These are phyloP conservation scores for Zaprionus kolodkinae DNA, from an alignment of 1,140 invertebrate genomes.

Conservation along the genomic window DNA sequence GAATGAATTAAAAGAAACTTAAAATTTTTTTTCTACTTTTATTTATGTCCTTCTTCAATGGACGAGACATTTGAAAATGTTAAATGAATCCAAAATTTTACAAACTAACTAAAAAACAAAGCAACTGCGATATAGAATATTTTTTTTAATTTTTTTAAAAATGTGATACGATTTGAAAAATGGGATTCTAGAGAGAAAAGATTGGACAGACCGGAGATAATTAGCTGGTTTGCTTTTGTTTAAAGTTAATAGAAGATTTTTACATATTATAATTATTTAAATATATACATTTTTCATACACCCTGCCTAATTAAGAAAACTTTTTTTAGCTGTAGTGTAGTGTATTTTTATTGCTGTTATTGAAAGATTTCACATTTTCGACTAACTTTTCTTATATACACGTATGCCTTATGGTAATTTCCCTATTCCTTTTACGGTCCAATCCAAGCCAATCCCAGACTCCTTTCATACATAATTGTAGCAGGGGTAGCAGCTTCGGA, in stretches of 20 bases:
- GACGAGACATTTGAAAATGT: not conserved
- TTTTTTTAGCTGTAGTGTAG: too few relatives aligned
- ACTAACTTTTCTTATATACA: too few relatives aligned
- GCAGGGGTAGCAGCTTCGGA: slow-evolving; percentile 9
- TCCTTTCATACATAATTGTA: slow-evolving; percentile 7
- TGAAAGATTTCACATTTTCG: not conserved
- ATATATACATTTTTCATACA: too few relatives aligned
- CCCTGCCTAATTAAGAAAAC: too few relatives aligned
- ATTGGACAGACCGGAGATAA: too few relatives aligned
- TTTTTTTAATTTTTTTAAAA: too few relatives aligned
- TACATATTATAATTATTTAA: too few relatives aligned
- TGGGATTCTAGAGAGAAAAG: too few relatives aligned
- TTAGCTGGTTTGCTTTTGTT: too few relatives aligned
- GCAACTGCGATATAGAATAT: not conserved
- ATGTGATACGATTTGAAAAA: not conserved
- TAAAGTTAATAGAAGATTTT: too few relatives aligned
- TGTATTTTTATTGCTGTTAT: not conserved
- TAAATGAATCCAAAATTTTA: not conserved
- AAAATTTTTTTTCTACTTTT: not conserved
- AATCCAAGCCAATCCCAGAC: not conserved
- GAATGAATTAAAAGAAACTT: not conserved
- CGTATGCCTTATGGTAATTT: too few relatives aligned
- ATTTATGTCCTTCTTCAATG: not conserved
- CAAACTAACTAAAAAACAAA: not conserved
- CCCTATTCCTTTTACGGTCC: not conserved